Base-by-base conservation (phyloP, 2,888 invertebrate genomes). In the Augiades crinisus region DNA sequence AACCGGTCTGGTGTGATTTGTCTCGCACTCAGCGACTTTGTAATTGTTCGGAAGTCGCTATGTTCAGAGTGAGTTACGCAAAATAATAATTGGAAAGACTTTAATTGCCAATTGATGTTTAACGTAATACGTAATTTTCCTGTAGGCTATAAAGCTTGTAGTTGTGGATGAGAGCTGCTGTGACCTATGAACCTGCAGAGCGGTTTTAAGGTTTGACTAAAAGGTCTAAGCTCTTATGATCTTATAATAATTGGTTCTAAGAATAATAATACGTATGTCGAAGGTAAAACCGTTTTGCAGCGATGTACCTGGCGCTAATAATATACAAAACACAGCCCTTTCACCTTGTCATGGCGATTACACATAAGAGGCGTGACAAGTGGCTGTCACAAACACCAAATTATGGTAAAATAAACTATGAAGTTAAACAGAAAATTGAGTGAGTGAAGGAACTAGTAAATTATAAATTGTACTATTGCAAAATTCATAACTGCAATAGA, bases 151-250 rank as follows among this genome's bases (percentile, higher is more conserved):
- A 49, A 49, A 49, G 33, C 47, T 47, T 12, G 12, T 36, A 24
- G 14, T 16, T 14, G 22, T 33, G 21, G 30, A 17, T 33, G 40
- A 21, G 47, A 40, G 40, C 14, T 21, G 33, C 27, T 40, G 33
- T 19, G 47, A 47, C 47, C 47, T 47, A 14, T 47, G 47, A 47
- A 34, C 49, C 33, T 12, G 5, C 22, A 33, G 5, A 49, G 47
- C 34, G 33, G 49, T 33, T 40, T 40, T 33, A 34, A 49, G 40
- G 40, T 40, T 24, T 12, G 17, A 41, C 49, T 49, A 49, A 49
- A 49, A 49, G 49, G 49, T 49, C 40, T 49, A 34, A 49, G 33
- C 33, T 24, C 31, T 49, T 49, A 49, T 31, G 24, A 41, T n/a
- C n/a, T n/a, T 34, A 33, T 33, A 33, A 31, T 49, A 41, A 41